Conservation (phyloP, 1,140 invertebrate species). For the Aphis craccivora region DNA sequence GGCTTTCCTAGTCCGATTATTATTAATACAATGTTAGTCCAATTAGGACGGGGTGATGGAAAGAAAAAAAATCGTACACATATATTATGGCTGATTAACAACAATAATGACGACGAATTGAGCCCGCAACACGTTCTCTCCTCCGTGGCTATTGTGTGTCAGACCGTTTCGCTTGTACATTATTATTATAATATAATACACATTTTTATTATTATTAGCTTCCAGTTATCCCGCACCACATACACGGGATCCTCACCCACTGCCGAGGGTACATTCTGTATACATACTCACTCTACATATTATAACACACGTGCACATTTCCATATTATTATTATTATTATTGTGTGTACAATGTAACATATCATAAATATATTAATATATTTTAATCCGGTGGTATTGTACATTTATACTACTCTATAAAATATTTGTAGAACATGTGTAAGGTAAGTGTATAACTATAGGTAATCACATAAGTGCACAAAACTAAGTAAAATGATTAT, state of each 20-base stretch:
- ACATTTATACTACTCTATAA: too few species aligned
- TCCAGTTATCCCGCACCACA: not conserved
- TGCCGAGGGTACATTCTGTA: not conserved
- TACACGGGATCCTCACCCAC: not conserved
- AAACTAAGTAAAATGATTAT: too few species aligned
- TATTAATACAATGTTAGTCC: conserved; percentile 40
- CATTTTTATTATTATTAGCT: conserved; percentile 31
- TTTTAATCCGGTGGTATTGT: too few species aligned
- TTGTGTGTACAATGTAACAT: not conserved
- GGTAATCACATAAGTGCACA: too few species aligned
- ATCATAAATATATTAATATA: not conserved
- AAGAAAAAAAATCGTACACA: not conserved
- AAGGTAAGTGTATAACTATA: too few species aligned
- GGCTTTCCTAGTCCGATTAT: conserved; percentile 38
- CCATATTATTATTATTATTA: not conserved
- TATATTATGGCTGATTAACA: conserved; percentile 54
- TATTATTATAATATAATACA: not conserved
- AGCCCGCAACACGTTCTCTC: not conserved
- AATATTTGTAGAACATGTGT: too few species aligned
- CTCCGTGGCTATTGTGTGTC: not conserved
- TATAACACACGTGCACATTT: not conserved
- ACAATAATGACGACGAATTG: conserved; percentile 2
- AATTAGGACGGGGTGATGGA: conserved; percentile 33
- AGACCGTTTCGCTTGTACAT: not conserved
- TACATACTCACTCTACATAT: not conserved